A percentile compares a stretch with the other conserved stretches of the same genome.
These are phyloP conservation scores for Calephelis nemesis DNA, from an alignment of 1,140 invertebrate species.

Conservation along the genomic window DNA sequence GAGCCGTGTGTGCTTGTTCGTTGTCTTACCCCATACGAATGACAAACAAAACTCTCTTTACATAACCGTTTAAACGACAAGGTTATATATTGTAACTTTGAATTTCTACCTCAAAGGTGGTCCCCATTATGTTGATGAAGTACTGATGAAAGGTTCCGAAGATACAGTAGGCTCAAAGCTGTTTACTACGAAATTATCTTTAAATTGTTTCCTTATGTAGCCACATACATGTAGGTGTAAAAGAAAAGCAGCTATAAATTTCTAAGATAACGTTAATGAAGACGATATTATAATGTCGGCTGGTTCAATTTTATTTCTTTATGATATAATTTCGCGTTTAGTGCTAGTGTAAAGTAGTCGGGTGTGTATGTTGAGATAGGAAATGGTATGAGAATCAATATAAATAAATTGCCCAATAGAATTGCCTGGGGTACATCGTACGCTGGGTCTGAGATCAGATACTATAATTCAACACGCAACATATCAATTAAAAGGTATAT, in stretches of 20 bases:
- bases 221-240: conserved; percentile 1
- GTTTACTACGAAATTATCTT: no score
- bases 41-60: no score
- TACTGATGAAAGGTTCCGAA: no score
- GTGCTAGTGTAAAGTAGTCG: conserved; percentile 57
- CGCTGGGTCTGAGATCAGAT: conserved; percentile 52
- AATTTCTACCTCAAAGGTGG: no score
- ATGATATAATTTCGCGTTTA: conserved; percentile 55
- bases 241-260: conserved; percentile 23
- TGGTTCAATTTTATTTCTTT: conserved; percentile 52
- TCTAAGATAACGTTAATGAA: conserved; percentile 31
- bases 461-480: conserved; percentile 68
- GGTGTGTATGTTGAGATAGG: conserved; percentile 57
- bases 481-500: conserved; percentile 70
- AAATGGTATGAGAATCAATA: conserved; percentile 70
- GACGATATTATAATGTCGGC: conserved; percentile 44
- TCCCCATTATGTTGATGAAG: no score
- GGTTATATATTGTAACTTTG: no score
- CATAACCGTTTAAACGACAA: no score
- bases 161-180: neutral
- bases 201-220: no score
- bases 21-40: no score
- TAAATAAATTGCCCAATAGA: conserved; percentile 74
- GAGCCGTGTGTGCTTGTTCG: no score
- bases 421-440: conserved; percentile 56